phyloP scores from a whole-genome alignment of 2,888 invertebrate species.

The Colostygia pectinataria region DNA sequence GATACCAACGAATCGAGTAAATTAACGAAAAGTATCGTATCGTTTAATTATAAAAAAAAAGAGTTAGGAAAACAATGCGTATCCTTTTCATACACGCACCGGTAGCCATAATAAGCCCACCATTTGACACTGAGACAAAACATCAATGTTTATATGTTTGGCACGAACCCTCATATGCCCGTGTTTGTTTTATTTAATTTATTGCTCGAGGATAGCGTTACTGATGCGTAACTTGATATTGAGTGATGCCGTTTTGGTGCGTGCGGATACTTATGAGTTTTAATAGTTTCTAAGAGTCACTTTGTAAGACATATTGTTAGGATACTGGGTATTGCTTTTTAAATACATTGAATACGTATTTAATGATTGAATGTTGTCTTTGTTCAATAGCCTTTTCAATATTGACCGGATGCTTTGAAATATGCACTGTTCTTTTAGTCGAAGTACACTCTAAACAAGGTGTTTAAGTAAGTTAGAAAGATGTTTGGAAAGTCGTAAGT shows the following conservation, averaged over 20 bases:
- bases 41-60: too few species aligned
- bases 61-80: not conserved
- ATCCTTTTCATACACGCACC: conserved; percentile 14
- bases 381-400: too few species aligned
- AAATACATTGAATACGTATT: too few species aligned
- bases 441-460: too few species aligned
- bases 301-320: not conserved
- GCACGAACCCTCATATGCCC: conserved; percentile 44
- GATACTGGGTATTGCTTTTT: not conserved
- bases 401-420: too few species aligned
- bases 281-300: conserved; percentile 9
- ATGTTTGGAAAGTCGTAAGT: too few species aligned
- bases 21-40: too few species aligned
- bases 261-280: conserved; percentile 2
- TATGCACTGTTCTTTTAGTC: too few species aligned
- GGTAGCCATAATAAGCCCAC: conserved; percentile 47
- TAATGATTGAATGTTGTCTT: too few species aligned
- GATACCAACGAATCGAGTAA: too few species aligned
- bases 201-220: conserved; percentile 35
- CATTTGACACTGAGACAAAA: conserved; percentile 53
- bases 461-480: too few species aligned
- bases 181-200: conserved; percentile 50
- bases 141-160: conserved; percentile 47
- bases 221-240: conserved; percentile 33
- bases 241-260: conserved; percentile 10